Percentiles rank a stretch among this genome's conserved stretches.
Evolutionary conservation across 2,797 vertebrate genomes (phyloP).

Genomic region (Artibeus lituratus): DNA sequence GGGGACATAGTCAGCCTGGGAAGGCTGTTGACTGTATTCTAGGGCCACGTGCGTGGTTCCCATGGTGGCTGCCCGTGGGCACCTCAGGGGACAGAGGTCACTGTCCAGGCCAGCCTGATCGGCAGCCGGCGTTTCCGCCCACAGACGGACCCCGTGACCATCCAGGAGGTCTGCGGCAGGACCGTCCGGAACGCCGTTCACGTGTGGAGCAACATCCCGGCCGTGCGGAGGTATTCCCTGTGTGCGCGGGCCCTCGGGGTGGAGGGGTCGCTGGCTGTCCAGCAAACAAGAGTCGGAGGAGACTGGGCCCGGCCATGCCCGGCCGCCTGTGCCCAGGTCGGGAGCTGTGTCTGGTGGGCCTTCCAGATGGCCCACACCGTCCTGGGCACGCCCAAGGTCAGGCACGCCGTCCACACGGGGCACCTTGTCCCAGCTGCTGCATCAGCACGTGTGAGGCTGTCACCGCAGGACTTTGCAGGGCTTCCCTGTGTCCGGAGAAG

Average conservation of each 20-base stretch:
- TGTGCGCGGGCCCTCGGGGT: rapidly evolving
- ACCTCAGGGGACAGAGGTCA: rapidly evolving
- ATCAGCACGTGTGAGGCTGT: neutral
- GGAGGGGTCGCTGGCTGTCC: rapidly evolving
- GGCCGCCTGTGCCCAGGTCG: neutral
- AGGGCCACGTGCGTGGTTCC: rapidly evolving
- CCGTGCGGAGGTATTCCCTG: constrained; percentile 38
- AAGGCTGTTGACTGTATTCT: rapidly evolving
- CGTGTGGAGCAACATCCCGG: constrained; percentile 46
- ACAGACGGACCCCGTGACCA: constrained; percentile 46
- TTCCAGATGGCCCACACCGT: neutral
- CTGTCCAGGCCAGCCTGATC: neutral
- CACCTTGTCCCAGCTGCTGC: neutral
- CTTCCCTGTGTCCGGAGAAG: neutral
- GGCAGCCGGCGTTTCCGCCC: rapidly evolving
- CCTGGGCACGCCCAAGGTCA: neutral
- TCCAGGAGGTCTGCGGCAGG: neutral
- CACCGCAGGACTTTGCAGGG: neutral
- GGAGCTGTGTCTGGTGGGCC: no score
- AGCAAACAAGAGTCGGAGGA: neutral
- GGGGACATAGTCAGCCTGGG: rapidly evolving
- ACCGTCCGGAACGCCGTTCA: neutral
- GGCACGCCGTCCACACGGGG: neutral
- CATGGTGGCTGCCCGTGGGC: rapidly evolving
- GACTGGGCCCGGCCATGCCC: neutral